Base-by-base conservation (phyloP, 2,888 invertebrate genomes). In the Mesorhabditis sp. region DNA sequence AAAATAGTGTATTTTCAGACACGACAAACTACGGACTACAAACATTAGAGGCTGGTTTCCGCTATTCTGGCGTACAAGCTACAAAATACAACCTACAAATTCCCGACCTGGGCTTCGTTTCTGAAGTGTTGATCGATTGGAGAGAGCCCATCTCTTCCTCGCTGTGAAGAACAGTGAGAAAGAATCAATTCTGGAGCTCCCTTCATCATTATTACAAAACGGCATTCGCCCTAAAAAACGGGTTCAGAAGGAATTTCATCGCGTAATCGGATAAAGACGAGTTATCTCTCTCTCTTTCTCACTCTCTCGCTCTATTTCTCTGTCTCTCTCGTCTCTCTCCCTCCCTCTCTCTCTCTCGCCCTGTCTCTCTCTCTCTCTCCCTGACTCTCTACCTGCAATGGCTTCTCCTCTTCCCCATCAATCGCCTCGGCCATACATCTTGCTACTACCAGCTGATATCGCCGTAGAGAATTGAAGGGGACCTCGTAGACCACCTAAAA, bases 101-200 rank as follows among this genome's bases (percentile, higher is more conserved):
- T 28, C 28, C 28, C 2, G 2, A 28, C 28, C 28, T 28, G 28
- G 1, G 28, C 28, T 2, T 28, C 28, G 2, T 28, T 28, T 28
- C 71, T 76, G 70, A 79, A 81, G 7, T 77, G 72, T 2, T 83
- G 81, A 68, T 75, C 78, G 28, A 84, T 79, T n/a, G 76, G 76
- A 7, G 65, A 61, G 43, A 82, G 62, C 10, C 79, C 80, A 43
- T 78, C 79, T 4, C 76, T 74, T 50, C 77, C 73, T 41, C 74
- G 70, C 13, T 77, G 74, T 43, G 75, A 73, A 3, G 71, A 71
- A 62, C 84, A 85, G 42, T 75, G 73, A 45, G 74, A 76, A 4
- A 84, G 73, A 62, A 83, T 79, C 15, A 81, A 76, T 69, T 83
- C 83, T 0, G 84, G 84, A 4, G 84, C 84, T 42, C 84, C 84